A percentile compares a stretch with the other conserved stretches of the same genome.
Conservation (phyloP, 1,140 invertebrate genomes). For the Ceratosolen fusciceps region DNA sequence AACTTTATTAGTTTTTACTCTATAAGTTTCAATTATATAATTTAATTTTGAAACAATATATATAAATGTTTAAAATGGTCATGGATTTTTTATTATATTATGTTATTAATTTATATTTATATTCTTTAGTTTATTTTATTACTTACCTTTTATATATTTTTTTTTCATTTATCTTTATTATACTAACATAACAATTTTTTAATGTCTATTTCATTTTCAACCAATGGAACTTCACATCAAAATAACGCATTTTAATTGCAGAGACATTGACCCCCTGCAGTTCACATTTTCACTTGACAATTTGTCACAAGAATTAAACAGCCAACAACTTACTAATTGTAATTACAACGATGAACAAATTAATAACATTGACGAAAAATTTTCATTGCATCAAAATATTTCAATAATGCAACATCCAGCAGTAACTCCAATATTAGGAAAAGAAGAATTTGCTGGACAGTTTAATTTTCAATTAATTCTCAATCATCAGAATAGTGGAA, state of each 20-base stretch:
- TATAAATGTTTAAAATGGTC: too few species aligned
- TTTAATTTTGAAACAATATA: too few species aligned
- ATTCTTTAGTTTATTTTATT: too few species aligned
- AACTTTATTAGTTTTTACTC: too few species aligned
- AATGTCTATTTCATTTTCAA: too few species aligned
- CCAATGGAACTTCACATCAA: not conserved
- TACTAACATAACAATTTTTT: too few species aligned
- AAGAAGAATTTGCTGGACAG: slow-evolving; percentile 60
- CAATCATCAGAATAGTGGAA: slow-evolving; percentile 54
- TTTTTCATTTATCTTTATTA: too few species aligned
- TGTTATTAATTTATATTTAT: too few species aligned
- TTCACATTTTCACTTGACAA: slow-evolving; percentile 34
- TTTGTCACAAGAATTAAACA: slow-evolving; percentile 15
- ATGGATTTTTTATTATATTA: too few species aligned
- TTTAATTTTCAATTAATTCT: slow-evolving; percentile 60
- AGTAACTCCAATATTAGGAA: slow-evolving; percentile 50
- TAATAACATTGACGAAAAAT: not conserved
- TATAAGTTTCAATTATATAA: too few species aligned
- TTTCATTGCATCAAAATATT: slow-evolving; percentile 34
- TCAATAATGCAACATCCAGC: slow-evolving; percentile 21
- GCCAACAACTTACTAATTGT: not conserved
- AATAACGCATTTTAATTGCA: slow-evolving; percentile 10
- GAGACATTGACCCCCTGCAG: slow-evolving; percentile 28
- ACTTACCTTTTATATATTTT: too few species aligned
- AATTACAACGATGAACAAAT: slow-evolving; percentile 17